phyloP scores from a whole-genome alignment of 2,113 vertebrate genomes.

The Archocentrus centrarchus region DNA sequence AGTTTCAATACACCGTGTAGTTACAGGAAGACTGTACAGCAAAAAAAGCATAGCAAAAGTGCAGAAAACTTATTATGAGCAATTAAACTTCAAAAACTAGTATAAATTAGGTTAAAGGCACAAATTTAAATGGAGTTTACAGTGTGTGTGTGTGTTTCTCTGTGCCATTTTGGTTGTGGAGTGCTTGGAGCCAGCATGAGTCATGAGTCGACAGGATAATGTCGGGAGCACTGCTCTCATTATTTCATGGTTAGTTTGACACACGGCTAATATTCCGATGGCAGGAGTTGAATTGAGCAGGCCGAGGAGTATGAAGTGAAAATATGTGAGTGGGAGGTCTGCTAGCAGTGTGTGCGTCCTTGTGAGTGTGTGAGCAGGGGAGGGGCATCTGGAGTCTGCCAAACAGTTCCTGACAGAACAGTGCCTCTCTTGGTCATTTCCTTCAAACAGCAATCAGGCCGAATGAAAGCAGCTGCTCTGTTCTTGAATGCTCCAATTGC shows the following conservation, averaged over 20 bases:
- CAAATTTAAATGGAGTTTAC: slow-evolving; percentile 23
- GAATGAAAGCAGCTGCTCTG: slow-evolving; percentile 82
- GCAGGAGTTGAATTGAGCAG: slow-evolving; percentile 57
- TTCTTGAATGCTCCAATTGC: slow-evolving; percentile 76
- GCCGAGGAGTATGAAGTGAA: slow-evolving; percentile 54
- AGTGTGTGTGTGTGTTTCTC: slow-evolving; percentile 6
- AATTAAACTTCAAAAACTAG: neutral
- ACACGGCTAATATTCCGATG: slow-evolving; percentile 67
- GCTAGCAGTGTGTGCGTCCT: slow-evolving; percentile 18
- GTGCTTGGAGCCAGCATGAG: slow-evolving; percentile 38
- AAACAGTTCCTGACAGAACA: slow-evolving; percentile 82
- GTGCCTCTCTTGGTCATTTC: slow-evolving; percentile 77
- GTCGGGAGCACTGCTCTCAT: slow-evolving; percentile 61
- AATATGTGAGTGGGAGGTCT: slow-evolving; percentile 75
- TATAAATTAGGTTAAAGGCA: neutral
- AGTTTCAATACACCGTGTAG: neutral
- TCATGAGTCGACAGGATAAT: slow-evolving; percentile 42
- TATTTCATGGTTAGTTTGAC: slow-evolving; percentile 73
- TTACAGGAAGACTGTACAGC: neutral
- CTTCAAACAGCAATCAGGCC: slow-evolving; percentile 80
- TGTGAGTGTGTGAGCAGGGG: slow-evolving; percentile 31
- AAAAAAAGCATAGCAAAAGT: neutral
- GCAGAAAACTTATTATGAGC: neutral
- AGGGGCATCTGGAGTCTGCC: slow-evolving; percentile 72
- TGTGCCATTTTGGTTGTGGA: slow-evolving; percentile 46